These are phyloP conservation scores for Lomographa bimaculata DNA, from an alignment of 2,888 invertebrate genomes.

Conservation along the genomic window DNA sequence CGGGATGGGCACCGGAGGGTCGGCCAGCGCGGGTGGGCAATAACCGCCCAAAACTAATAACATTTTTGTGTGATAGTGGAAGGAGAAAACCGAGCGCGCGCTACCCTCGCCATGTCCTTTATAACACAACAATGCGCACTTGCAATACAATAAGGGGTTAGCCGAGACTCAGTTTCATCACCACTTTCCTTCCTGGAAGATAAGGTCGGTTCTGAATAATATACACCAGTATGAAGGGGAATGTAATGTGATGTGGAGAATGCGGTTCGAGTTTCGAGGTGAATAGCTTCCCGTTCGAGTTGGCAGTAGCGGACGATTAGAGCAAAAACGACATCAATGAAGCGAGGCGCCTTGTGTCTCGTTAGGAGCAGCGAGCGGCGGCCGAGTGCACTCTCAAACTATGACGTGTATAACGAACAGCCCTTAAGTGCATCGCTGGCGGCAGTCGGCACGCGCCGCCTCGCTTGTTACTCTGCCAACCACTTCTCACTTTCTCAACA, in stretches of 20 bases:
- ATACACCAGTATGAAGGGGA: conserved; percentile 28
- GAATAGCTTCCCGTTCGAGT: conserved; percentile 42
- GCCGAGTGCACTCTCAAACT: conserved; percentile 70
- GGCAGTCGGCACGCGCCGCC: conserved; percentile 61
- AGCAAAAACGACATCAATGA: conserved; percentile 72
- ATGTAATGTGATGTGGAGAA: conserved; percentile 32
- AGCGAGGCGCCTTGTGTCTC: conserved; percentile 65
- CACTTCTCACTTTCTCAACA: conserved; percentile 35
- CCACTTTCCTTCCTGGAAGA: conserved; percentile 50
- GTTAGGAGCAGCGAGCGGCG: conserved; percentile 66
- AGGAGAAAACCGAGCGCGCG: conserved; percentile 63
- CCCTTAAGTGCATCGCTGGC: conserved; percentile 60
- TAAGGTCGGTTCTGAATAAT: conserved; percentile 41
- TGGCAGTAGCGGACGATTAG: conserved; percentile 55
- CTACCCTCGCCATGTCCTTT: conserved; percentile 66
- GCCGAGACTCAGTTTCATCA: conserved; percentile 55
- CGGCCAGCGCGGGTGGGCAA: conserved; percentile 65
- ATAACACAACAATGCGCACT: conserved; percentile 71
- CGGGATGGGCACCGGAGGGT: conserved; percentile 59
- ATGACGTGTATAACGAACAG: conserved; percentile 76
- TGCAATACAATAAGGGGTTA: conserved; percentile 70
- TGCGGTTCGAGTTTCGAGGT: conserved; percentile 35
- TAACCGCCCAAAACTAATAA: conserved; percentile 80
- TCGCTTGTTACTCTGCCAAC: conserved; percentile 48
- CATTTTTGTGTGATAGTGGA: conserved; percentile 78